These are phyloP conservation scores for Mionectes olivaceus DNA, from an alignment of 2,797 vertebrate species.

Conservation along the genomic window DNA sequence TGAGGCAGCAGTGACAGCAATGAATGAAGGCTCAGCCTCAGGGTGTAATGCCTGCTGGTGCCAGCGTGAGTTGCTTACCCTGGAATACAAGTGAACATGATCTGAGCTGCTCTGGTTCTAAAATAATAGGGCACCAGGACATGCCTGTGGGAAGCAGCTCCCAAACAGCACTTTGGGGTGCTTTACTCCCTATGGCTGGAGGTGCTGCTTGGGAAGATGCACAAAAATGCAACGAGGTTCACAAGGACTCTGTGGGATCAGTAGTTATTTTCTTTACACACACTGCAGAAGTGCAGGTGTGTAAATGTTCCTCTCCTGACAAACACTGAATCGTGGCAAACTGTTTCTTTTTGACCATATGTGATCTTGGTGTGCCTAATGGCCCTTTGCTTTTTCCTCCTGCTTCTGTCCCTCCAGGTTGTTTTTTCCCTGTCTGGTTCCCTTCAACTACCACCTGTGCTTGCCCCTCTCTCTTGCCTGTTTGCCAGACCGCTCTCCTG, in stretches of 20 bases:
- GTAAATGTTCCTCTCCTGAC: neutral
- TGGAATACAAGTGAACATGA: neutral
- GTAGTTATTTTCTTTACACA: neutral
- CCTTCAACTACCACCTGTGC: neutral
- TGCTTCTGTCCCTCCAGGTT: neutral
- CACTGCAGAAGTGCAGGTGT: neutral
- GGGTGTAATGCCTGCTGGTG: neutral
- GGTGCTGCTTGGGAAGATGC: neutral
- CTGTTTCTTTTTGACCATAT: neutral
- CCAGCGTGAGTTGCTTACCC: neutral
- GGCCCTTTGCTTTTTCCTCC: neutral
- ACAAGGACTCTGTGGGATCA: neutral
- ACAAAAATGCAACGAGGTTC: neutral
- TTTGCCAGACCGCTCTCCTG: neutral
- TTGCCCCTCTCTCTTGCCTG: neutral
- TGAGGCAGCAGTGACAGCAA: neutral
- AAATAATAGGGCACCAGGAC: neutral
- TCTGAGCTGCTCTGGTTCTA: neutral
- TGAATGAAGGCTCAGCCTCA: neutral
- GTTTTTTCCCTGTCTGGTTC: neutral
- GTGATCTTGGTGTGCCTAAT: neutral
- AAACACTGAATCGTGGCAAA: neutral
- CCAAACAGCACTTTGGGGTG: accelerated
- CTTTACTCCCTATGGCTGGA: neutral
- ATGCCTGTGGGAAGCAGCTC: neutral